Evolutionary conservation across 2,113 vertebrate species (phyloP).

Genomic region (Coturnix japonica): DNA sequence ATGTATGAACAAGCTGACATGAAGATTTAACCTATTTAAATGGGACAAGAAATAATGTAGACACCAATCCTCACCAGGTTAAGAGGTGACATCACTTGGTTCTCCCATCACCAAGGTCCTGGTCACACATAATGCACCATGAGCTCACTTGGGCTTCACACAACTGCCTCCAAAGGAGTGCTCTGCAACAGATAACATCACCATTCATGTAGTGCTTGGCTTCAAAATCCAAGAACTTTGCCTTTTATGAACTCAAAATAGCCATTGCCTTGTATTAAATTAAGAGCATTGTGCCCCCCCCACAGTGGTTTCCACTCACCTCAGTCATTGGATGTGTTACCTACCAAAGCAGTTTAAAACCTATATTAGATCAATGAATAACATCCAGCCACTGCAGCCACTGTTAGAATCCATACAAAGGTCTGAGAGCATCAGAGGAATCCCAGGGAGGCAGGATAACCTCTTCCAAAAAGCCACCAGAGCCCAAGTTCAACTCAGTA

Average conservation of each 20-base stretch:
- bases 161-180: rapidly evolving
- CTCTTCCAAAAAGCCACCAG: not conserved
- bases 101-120: too few species aligned
- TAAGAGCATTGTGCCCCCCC: too few species aligned
- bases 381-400: not conserved
- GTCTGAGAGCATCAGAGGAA: not conserved
- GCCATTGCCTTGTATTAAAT: not conserved
- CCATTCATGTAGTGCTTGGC: not conserved
- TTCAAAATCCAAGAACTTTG: not conserved
- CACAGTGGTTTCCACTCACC: too few species aligned
- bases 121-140: rapidly evolving
- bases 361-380: rapidly evolving
- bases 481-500: not conserved
- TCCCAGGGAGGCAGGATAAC: not conserved
- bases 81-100: too few species aligned
- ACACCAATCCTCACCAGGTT: not conserved
- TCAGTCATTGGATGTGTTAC: not conserved
- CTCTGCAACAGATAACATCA: not conserved
- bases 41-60: not conserved
- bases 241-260: not conserved
- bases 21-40: not conserved
- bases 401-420: rapidly evolving
- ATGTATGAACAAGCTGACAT: not conserved
- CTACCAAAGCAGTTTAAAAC: not conserved
- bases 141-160: not conserved